Evolutionary conservation across 2,888 invertebrate genomes (phyloP), one percentile per base, ranked within the genome.

Genomic region (Drosophila quinaria): DNA sequence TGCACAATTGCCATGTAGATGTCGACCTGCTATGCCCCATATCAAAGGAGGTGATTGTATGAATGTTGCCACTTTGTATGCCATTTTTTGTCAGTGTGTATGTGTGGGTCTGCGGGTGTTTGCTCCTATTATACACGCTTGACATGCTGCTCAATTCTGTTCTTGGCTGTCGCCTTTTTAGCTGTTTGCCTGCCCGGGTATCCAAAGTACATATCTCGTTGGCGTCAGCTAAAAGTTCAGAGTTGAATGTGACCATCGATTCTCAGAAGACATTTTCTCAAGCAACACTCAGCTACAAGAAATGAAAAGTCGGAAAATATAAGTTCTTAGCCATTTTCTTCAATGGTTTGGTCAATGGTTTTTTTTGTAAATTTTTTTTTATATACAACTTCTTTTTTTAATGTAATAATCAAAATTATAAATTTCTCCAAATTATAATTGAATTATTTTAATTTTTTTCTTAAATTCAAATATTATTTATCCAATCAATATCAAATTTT

Each of bases 201-300:
- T 64, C 52, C 41, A 51, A 47, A 55, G 37, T 44, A 31, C 19
- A 69, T 62, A 78, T 78, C 52, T 65, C 35, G 65, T 70, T 65
- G 56, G 44, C 76, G 71, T 80, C 68, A 78, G 88, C 82, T 65
- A 67, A 84, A 85, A 85, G 84, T 89, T 89, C 85, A 84, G 72
- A 84, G 84, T 81, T 84, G 88, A 84, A 89, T 74, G 75, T 51
- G 85, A 58, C 78, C 79, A 87, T 72, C 62, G 73, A 89, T 78
- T 71, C 61, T 19, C 33, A 44, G 47, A 59, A 60, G 63, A 33
- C 80, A 65, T 66, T 74, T 37, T 70, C 66, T 60, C 46, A 44
- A 31, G 25, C 29, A 47, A 58, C 68, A 55, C 60, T 74, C 13
- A 31, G 8, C 58, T 49, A 42, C 61, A 56, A 41, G n/a, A 9